phyloP scores from a whole-genome alignment of 2,888 invertebrate species.

The Papilio elwesi region DNA sequence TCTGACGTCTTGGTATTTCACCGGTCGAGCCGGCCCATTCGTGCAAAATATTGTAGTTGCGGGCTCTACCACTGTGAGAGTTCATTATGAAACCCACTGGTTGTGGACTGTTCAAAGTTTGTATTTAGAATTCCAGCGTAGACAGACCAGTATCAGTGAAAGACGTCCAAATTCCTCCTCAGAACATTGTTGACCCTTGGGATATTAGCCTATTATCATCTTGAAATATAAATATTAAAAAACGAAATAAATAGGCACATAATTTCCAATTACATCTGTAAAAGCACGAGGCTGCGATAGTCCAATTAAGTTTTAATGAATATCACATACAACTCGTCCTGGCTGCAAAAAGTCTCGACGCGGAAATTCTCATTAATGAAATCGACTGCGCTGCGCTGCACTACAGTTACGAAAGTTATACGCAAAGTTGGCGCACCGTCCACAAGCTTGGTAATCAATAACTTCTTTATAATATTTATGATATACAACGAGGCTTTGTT shows the following conservation, averaged over 20 bases:
- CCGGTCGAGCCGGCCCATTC: too few relatives aligned
- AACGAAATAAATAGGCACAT: neutral
- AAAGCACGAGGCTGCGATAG: neutral
- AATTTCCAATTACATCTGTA: neutral
- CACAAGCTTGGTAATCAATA: neutral
- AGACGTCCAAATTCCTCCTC: too few relatives aligned
- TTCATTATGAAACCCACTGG: too few relatives aligned
- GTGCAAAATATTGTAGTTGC: too few relatives aligned
- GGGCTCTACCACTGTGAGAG: too few relatives aligned
- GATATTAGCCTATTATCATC: too few relatives aligned
- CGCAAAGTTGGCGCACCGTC: neutral
- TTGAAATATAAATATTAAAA: too few relatives aligned
- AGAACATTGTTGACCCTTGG: too few relatives aligned
- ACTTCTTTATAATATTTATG: constrained; percentile 7
- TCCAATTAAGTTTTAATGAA: constrained; percentile 22
- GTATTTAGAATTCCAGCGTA: too few relatives aligned
- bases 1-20: too few relatives aligned
- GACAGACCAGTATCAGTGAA: too few relatives aligned
- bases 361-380: constrained; percentile 25
- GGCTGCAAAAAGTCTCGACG: neutral
- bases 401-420: constrained; percentile 9
- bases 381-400: constrained; percentile 3
- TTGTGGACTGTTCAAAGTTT: too few relatives aligned
- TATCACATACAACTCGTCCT: constrained; percentile 7
- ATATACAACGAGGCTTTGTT: neutral